phyloP scores from a whole-genome alignment of 2,797 vertebrate species.

The Dipus sagitta region DNA sequence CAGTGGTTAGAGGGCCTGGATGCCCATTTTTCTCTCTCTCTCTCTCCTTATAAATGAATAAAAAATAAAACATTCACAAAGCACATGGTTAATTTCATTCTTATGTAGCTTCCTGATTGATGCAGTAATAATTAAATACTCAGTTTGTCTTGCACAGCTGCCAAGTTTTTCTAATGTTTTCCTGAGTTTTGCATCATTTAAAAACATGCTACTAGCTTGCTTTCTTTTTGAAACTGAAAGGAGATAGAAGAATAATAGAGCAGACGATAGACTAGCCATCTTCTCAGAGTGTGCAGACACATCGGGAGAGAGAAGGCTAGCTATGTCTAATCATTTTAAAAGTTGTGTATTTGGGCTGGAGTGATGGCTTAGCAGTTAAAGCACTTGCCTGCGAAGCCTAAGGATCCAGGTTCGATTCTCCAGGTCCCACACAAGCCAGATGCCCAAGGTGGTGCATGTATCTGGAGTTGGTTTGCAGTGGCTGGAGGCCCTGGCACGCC shows the following conservation, averaged over 20 bases:
- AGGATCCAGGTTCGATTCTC: too few relatives aligned
- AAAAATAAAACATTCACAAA: background rate
- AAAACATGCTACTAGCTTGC: background rate
- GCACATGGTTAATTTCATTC: background rate
- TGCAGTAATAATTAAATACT: background rate
- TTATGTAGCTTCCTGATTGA: background rate
- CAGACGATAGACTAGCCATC: background rate
- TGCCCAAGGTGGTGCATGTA: too few relatives aligned
- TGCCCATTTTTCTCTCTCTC: too few relatives aligned
- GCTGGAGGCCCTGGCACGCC: too few relatives aligned
- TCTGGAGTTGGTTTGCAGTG: too few relatives aligned
- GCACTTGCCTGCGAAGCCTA: too few relatives aligned
- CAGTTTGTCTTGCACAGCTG: background rate
- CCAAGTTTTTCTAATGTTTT: conserved; percentile 9
- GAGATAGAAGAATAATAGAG: background rate
- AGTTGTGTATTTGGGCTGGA: background rate
- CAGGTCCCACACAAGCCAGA: too few relatives aligned
- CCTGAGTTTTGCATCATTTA: background rate
- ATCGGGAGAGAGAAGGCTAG: background rate
- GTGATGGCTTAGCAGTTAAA: too few relatives aligned
- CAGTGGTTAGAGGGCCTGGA: too few relatives aligned
- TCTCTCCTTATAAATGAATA: background rate
- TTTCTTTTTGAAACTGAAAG: background rate
- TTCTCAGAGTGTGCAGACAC: background rate
- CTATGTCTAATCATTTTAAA: background rate